These are phyloP conservation scores for Scolopax bukidnonensis DNA, from an alignment of 2,797 vertebrate genomes.

Conservation along the genomic window DNA sequence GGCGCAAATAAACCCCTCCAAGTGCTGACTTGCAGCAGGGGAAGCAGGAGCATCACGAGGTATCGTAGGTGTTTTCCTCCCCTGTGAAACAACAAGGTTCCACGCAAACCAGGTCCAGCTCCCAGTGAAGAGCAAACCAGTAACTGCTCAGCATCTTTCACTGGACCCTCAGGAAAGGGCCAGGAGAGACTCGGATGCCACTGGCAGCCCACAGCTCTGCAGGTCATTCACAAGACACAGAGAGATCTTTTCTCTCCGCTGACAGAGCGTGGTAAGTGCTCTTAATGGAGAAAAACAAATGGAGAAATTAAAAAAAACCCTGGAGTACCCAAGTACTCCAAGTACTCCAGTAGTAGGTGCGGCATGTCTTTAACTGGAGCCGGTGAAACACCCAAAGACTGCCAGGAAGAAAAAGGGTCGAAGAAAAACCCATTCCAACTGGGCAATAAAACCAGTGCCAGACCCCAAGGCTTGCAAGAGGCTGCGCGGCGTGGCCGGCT, in stretches of 20 bases:
- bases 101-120: not conserved
- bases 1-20: not conserved
- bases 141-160: not conserved
- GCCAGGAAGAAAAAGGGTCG: not conserved
- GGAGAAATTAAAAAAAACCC: not conserved
- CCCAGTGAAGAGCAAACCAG: not conserved
- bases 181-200: not conserved
- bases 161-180: not conserved
- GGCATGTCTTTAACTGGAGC: not conserved
- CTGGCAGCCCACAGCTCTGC: not conserved
- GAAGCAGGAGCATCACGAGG: not conserved
- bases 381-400: not conserved
- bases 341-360: not conserved
- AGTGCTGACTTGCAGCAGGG: not conserved
- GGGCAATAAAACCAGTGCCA: conserved; percentile 12
- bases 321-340: not conserved
- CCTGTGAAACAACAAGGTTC: not conserved
- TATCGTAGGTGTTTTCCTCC: not conserved
- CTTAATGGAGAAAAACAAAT: not conserved
- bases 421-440: not conserved
- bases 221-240: not conserved
- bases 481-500: not conserved
- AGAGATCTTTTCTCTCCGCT: not conserved
- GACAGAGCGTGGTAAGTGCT: not conserved
- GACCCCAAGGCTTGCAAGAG: conserved; percentile 18